A percentile compares a stretch with the other conserved stretches of the same genome.
These are phyloP conservation scores for Neolamprologus caudopunctatus DNA, from an alignment of 2,113 vertebrate genomes.

Conservation along the genomic window DNA sequence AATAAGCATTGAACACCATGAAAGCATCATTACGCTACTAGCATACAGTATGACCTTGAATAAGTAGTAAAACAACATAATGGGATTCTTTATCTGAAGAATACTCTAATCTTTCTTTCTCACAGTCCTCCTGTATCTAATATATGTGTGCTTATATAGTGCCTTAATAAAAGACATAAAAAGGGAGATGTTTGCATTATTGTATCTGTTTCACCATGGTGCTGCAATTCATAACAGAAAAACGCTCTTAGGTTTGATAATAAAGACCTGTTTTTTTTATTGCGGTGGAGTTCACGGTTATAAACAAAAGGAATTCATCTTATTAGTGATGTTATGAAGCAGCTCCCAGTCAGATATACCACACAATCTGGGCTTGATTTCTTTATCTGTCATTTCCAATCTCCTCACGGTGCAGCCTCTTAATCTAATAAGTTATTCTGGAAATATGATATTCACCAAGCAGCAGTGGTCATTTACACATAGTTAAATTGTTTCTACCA, in stretches of 20 bases:
- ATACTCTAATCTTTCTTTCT: slow-evolving; percentile 54
- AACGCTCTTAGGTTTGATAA: slow-evolving; percentile 15
- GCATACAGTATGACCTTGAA: slow-evolving; percentile 66
- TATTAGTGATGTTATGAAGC: slow-evolving; percentile 11
- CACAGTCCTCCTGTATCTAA: slow-evolving; percentile 32
- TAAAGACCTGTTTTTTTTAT: slow-evolving; percentile 25
- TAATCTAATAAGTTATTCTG: slow-evolving; percentile 50
- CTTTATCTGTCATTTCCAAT: slow-evolving; percentile 45
- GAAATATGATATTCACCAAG: slow-evolving; percentile 53
- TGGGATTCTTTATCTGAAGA: slow-evolving; percentile 65
- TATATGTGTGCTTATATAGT: slow-evolving; percentile 49
- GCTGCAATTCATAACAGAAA: slow-evolving; percentile 43
- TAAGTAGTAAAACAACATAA: slow-evolving; percentile 71
- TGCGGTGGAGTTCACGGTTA: slow-evolving; percentile 1
- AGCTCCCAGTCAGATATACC: slow-evolving; percentile 8
- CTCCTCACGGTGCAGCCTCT: background rate
- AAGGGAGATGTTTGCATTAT: slow-evolving; percentile 55
- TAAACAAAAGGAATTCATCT: slow-evolving; percentile 46
- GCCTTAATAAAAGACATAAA: slow-evolving; percentile 66
- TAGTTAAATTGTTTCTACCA: slow-evolving; percentile 53
- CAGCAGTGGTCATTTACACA: slow-evolving; percentile 56
- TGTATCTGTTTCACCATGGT: slow-evolving; percentile 39
- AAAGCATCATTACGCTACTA: slow-evolving; percentile 42
- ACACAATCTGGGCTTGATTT: slow-evolving; percentile 24
- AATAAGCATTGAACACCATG: slow-evolving; percentile 69